Conservation (phyloP, 2,797 vertebrate genomes). For the Psittacula derbiana region DNA sequence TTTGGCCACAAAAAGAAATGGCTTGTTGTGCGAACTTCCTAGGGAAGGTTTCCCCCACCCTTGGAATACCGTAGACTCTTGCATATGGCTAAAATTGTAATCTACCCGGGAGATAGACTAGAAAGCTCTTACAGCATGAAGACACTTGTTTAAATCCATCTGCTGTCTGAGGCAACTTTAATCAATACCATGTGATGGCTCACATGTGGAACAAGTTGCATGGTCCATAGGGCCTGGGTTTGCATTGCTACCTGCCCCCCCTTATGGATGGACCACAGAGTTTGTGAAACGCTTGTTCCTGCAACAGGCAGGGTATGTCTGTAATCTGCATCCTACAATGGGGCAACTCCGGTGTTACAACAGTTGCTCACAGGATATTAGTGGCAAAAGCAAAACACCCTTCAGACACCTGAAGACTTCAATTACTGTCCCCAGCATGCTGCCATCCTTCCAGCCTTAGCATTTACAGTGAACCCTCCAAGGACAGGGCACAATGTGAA, state of each 20-base stretch:
- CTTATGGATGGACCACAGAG: background rate
- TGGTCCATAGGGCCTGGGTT: background rate
- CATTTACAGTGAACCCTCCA: background rate
- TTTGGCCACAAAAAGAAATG: background rate
- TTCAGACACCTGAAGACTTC: background rate
- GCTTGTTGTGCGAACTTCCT: background rate
- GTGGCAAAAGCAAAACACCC: background rate
- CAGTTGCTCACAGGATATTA: background rate
- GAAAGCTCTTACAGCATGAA: background rate
- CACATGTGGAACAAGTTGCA: background rate
- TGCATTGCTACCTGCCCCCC: background rate
- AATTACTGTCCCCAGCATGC: background rate
- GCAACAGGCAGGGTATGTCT: background rate
- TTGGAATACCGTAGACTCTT: background rate
- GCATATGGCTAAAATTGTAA: background rate
- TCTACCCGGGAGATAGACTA: background rate
- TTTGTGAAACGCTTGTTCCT: background rate
- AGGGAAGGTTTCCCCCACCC: background rate
- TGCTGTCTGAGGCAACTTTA: constrained; percentile 17
- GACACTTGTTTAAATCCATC: constrained; percentile 28
- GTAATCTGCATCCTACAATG: background rate
- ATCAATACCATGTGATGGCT: background rate
- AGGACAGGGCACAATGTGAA: rapidly evolving
- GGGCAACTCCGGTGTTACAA: background rate
- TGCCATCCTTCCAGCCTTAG: background rate